These are phyloP conservation scores for Aphrophora alni DNA, from an alignment of 2,888 invertebrate species.

Conservation along the genomic window DNA sequence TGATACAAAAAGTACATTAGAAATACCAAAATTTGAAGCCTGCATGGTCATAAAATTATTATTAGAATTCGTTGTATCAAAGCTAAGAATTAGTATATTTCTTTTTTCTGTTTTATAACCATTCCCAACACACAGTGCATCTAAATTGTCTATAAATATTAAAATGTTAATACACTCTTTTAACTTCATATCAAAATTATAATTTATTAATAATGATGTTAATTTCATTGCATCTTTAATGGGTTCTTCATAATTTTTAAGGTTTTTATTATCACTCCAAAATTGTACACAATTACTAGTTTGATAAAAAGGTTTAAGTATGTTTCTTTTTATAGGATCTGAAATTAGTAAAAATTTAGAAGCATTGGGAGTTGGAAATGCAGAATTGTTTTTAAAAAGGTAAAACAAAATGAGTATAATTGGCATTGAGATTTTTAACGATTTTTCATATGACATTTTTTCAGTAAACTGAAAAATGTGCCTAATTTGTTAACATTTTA, in stretches of 20 bases:
- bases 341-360: neutral
- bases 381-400: neutral
- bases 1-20: neutral
- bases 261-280: neutral
- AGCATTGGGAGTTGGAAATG: neutral
- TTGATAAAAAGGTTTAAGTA: neutral
- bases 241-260: neutral
- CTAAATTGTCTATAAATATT: neutral
- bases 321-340: neutral
- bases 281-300: neutral
- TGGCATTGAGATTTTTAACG: neutral
- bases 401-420: neutral
- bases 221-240: neutral
- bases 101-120: neutral
- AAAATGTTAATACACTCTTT: neutral
- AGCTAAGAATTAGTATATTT: neutral
- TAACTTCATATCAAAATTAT: neutral
- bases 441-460: neutral
- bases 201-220: neutral
- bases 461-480: too few relatives aligned
- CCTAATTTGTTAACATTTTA: too few relatives aligned
- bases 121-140: neutral
- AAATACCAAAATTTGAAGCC: neutral
- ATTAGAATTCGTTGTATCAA: neutral
- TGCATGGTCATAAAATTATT: neutral